These are phyloP conservation scores for Cynoglossus semilaevis DNA, from an alignment of 2,113 vertebrate species.

Conservation along the genomic window DNA sequence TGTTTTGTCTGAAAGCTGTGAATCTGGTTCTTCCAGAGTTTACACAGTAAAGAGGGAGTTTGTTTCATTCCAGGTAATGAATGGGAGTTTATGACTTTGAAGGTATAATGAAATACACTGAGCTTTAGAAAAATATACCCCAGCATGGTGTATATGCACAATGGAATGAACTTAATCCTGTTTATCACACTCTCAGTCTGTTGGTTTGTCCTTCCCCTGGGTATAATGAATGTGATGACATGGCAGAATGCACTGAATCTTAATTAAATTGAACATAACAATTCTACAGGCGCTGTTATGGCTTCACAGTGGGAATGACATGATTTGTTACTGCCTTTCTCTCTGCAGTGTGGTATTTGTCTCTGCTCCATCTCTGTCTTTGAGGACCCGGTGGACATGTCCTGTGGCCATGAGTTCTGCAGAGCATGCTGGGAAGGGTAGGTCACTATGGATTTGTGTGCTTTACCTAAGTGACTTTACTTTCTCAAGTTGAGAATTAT, in stretches of 20 bases:
- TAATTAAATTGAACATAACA: not conserved
- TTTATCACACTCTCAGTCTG: not conserved
- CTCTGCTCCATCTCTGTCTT: constrained; percentile 72
- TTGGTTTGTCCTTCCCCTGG: not conserved
- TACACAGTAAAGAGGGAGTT: not conserved
- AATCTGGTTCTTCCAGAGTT: not conserved
- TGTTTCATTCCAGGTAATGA: not conserved
- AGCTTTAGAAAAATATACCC: not conserved
- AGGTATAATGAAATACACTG: too few species aligned
- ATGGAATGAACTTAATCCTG: not conserved
- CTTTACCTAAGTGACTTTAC: not conserved
- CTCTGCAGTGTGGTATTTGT: constrained; percentile 69
- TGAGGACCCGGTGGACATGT: constrained; percentile 73
- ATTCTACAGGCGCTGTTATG: not conserved
- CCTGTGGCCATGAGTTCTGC: constrained; percentile 73
- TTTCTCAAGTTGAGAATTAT: not conserved
- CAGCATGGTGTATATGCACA: not conserved
- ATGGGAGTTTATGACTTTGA: not conserved
- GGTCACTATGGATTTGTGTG: not conserved
- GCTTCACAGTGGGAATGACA: not conserved
- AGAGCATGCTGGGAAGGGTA: constrained; percentile 73
- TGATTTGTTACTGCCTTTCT: constrained; percentile 4
- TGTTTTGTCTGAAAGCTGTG: not conserved
- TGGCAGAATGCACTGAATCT: not conserved
- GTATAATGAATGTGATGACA: not conserved